These are phyloP conservation scores for Troides helena DNA, from an alignment of 2,888 invertebrate species.

Conservation along the genomic window DNA sequence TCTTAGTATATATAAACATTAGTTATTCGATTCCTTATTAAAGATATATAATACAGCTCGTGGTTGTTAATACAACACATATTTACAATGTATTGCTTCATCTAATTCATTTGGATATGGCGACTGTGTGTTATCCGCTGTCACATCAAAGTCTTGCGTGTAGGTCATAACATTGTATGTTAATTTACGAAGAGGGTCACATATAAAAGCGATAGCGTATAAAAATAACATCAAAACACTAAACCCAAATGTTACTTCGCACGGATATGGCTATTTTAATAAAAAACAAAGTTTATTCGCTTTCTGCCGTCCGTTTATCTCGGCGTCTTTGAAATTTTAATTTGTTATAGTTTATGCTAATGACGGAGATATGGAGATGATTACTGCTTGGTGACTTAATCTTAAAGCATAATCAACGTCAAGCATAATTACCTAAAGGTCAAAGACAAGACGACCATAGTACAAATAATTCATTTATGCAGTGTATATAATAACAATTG, in stretches of 20 bases:
- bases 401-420: too few species aligned
- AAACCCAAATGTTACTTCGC: background rate
- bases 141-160: conserved; percentile 9
- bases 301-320: background rate
- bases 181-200: conserved; percentile 7
- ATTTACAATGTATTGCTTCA: background rate
- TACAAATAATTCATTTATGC: too few species aligned
- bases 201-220: conserved; percentile 8
- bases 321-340: conserved; percentile 3
- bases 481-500: too few species aligned
- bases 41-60: too few species aligned
- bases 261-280: conserved; percentile 3
- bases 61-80: too few species aligned
- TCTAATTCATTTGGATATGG: conserved; percentile 15
- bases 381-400: too few species aligned
- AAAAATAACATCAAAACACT: conserved; percentile 6
- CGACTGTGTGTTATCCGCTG: conserved; percentile 11
- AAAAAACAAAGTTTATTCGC: background rate
- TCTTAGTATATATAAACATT: too few species aligned
- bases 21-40: too few species aligned
- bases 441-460: too few species aligned
- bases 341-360: background rate
- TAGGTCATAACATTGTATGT: conserved; percentile 25
- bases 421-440: too few species aligned
- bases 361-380: background rate